Conservation (phyloP, 2,797 vertebrate species). For the Mus spretus region DNA sequence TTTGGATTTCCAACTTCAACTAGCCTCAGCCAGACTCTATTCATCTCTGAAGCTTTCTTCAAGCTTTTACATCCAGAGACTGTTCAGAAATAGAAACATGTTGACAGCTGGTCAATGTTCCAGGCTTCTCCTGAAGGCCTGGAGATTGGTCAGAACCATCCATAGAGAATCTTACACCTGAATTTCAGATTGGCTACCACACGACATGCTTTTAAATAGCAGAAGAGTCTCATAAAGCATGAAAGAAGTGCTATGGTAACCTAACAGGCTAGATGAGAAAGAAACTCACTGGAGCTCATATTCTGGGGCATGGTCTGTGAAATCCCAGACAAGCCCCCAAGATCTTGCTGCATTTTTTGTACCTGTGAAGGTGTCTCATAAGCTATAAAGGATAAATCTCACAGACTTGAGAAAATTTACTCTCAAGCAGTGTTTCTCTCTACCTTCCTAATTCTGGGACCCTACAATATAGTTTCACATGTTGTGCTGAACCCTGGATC, state of each 20-base stretch:
- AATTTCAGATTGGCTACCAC: neutral
- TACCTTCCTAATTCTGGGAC: too few relatives aligned
- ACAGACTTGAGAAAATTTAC: neutral
- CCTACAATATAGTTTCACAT: neutral
- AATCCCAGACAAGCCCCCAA: neutral
- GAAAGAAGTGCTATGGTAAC: neutral
- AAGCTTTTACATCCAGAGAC: neutral
- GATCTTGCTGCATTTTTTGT: neutral
- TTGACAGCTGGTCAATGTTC: neutral
- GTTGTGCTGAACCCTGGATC: too few relatives aligned
- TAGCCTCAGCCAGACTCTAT: neutral
- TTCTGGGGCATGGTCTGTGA: neutral
- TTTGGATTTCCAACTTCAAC: neutral
- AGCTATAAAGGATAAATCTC: neutral
- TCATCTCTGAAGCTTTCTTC: neutral
- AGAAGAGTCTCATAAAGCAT: neutral
- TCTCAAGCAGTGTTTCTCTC: too few relatives aligned
- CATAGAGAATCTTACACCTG: neutral
- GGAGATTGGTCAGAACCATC: neutral
- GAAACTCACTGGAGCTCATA: neutral
- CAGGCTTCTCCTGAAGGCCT: neutral
- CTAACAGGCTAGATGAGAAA: neutral
- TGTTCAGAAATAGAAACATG: neutral
- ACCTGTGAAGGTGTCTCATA: too few relatives aligned
- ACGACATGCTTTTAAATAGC: neutral